phyloP scores from a whole-genome alignment of 2,888 invertebrate species.

The Parnassius mnemosyne region DNA sequence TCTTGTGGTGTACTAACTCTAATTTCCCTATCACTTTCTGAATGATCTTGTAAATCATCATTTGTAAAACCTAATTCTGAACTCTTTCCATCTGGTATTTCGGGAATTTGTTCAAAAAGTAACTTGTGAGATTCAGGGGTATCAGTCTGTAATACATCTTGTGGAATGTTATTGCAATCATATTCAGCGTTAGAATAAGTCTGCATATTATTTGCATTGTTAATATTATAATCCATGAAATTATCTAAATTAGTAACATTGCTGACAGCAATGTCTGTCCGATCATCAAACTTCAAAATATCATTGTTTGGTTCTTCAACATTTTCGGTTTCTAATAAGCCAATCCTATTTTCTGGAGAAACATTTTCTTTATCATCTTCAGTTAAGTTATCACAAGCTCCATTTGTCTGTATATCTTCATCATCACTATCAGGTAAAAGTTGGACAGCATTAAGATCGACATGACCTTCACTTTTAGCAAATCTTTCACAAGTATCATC shows the following conservation, averaged over 20 bases:
- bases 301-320: constrained; percentile 65
- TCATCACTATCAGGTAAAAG: constrained; percentile 78
- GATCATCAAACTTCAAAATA: constrained; percentile 58
- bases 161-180: constrained; percentile 51
- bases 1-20: constrained; percentile 58
- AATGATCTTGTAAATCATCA: constrained; percentile 62
- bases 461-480: constrained; percentile 58
- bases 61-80: constrained; percentile 69
- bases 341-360: constrained; percentile 49
- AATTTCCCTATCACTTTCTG: constrained; percentile 60
- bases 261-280: constrained; percentile 43
- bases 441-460: constrained; percentile 82
- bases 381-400: constrained; percentile 41
- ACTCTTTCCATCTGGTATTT: constrained; percentile 75
- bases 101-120: constrained; percentile 74
- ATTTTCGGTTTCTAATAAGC: constrained; percentile 46
- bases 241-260: constrained; percentile 49
- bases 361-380: constrained; percentile 65
- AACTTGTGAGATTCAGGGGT: constrained; percentile 76
- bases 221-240: constrained; percentile 54
- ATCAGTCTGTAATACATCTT: constrained; percentile 64
- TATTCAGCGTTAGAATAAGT: constrained; percentile 58
- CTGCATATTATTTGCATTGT: constrained; percentile 51
- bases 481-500: constrained; percentile 74
- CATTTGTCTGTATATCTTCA: constrained; percentile 61